Percentiles rank a stretch among this genome's conserved stretches.
phyloP scores from a whole-genome alignment of 2,888 invertebrate genomes.

The Glaucopsyche alexis region DNA sequence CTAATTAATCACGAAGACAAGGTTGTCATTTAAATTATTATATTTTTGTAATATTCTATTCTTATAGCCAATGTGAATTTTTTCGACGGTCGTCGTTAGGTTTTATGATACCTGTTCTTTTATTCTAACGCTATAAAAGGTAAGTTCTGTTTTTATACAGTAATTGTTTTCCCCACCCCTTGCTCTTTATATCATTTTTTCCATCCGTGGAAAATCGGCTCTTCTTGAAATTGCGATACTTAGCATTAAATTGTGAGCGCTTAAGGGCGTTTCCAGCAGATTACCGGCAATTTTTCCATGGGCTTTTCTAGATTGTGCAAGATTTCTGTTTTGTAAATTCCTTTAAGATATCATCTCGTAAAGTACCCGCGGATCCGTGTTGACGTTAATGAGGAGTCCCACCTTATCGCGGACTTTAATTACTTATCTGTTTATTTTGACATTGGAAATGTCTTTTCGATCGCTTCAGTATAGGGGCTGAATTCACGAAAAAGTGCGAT shows the following conservation, averaged over 20 bases:
- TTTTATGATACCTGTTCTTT: background rate
- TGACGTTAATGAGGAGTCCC: conserved; percentile 75
- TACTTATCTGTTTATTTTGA: conserved; percentile 60
- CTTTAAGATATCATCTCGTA: conserved; percentile 74
- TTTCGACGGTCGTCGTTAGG: background rate
- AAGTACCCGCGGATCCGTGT: conserved; percentile 63
- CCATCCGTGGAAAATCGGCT: conserved; percentile 61
- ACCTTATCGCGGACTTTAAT: conserved; percentile 67
- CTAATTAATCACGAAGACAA: background rate
- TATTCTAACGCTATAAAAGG: conserved; percentile 3
- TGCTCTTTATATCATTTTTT: conserved; percentile 69
- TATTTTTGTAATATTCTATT: background rate
- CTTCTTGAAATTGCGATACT: conserved; percentile 72
- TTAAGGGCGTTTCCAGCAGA: conserved; percentile 68
- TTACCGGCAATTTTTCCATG: conserved; percentile 67
- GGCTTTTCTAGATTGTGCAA: conserved; percentile 59
- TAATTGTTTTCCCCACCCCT: conserved; percentile 55
- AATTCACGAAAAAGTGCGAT: too few species aligned
- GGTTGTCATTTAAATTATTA: conserved; percentile 12
- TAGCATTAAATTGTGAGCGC: conserved; percentile 75
- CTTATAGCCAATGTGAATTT: background rate
- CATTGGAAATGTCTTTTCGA: conserved; percentile 48
- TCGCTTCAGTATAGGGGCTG: too few species aligned
- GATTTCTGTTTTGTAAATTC: conserved; percentile 74
- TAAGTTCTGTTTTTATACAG: conserved; percentile 45